A percentile compares a stretch with the other conserved stretches of the same genome.
These are phyloP conservation scores for Eupithecia abbreviata DNA, from an alignment of 2,888 invertebrate genomes.

Conservation along the genomic window DNA sequence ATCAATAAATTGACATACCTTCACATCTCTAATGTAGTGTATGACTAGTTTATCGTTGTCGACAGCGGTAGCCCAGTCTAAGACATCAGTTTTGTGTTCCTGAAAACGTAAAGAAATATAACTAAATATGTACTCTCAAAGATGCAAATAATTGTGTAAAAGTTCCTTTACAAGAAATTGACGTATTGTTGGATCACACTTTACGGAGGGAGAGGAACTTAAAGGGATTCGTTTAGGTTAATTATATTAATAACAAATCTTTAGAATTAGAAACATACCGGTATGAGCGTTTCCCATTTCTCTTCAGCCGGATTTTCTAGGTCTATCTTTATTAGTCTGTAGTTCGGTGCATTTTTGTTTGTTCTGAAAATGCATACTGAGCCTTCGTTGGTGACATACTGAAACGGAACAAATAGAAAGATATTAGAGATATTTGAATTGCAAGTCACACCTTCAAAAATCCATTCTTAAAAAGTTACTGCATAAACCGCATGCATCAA, in stretches of 20 bases:
- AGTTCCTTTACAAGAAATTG: no score
- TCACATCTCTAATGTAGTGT: constrained; percentile 96
- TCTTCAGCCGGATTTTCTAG: constrained; percentile 87
- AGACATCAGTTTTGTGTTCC: constrained; percentile 93
- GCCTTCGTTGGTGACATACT: constrained; percentile 96
- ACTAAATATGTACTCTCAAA: no score
- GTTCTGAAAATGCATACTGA: constrained; percentile 93
- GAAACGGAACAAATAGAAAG: constrained; percentile 41
- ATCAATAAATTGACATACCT: constrained; percentile 83
- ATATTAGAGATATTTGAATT: not conserved
- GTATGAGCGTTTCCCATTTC: constrained; percentile 92
- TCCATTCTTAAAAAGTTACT: not conserved
- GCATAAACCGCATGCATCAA: not conserved
- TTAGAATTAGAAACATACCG: constrained; percentile 64
- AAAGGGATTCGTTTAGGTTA: no score
- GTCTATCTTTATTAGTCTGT: constrained; percentile 93
- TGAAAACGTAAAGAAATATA: constrained; percentile 41
- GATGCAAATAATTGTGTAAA: no score
- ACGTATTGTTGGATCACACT: no score
- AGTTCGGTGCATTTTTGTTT: constrained; percentile 96
- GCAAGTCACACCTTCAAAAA: not conserved
- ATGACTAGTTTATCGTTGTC: constrained; percentile 93
- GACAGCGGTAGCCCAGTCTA: constrained; percentile 95
- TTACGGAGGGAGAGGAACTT: no score
- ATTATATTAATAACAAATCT: no score